A percentile compares a stretch with the other conserved stretches of the same genome.
These are phyloP conservation scores for Myotis vivesi DNA, from an alignment of 2,797 vertebrate species.

Conservation along the genomic window DNA sequence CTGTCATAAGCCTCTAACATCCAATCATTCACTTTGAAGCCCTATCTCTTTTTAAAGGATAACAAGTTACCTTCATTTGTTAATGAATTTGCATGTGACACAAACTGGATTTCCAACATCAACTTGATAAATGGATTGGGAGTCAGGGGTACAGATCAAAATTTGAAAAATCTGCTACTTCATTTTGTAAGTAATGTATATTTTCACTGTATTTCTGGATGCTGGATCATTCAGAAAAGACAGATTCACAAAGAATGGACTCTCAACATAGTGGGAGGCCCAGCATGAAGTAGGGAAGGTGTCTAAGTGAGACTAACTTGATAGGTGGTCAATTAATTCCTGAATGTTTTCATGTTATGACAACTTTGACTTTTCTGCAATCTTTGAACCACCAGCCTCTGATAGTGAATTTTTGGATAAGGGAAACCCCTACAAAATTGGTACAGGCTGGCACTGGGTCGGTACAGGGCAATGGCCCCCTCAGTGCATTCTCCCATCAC, in stretches of 20 bases:
- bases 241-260: neutral
- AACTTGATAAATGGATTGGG: neutral
- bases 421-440: neutral
- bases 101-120: neutral
- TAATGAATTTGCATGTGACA: constrained; percentile 7
- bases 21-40: neutral
- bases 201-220: neutral
- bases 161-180: neutral
- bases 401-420: neutral
- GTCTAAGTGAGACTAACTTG: neutral
- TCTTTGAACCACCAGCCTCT: neutral
- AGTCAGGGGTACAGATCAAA: no score
- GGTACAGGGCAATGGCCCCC: neutral
- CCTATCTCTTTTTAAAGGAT: constrained; percentile 15
- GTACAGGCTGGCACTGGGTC: neutral
- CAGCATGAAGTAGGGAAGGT: neutral
- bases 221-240: neutral
- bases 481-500: neutral
- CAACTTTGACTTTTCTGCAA: constrained; percentile 26
- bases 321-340: neutral
- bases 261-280: neutral
- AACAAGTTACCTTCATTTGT: constrained; percentile 4
- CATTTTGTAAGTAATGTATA: neutral
- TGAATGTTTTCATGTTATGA: constrained; percentile 2
- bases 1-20: neutral